These are phyloP conservation scores for Myiagra hebetior DNA, from an alignment of 2,113 vertebrate genomes.

Conservation along the genomic window DNA sequence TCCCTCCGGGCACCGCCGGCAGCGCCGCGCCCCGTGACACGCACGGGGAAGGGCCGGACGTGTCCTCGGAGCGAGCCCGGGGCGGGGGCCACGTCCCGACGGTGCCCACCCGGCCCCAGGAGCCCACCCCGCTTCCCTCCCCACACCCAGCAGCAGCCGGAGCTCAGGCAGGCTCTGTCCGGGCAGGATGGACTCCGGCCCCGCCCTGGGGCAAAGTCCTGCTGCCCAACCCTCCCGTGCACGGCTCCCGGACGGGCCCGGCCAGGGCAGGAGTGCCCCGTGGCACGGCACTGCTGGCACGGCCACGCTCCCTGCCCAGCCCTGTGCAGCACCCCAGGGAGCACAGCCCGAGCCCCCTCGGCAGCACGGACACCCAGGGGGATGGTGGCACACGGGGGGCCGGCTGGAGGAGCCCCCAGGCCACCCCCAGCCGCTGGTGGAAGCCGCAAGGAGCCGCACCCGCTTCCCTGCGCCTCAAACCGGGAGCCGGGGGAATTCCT, in stretches of 20 bases:
- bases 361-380: background rate
- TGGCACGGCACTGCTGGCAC: fast-evolving
- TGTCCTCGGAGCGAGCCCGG: background rate
- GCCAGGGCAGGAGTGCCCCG: background rate
- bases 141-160: background rate
- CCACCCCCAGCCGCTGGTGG: background rate
- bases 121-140: background rate
- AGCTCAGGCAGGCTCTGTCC: background rate
- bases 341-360: background rate
- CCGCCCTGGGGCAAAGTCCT: background rate
- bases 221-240: background rate
- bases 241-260: fast-evolving
- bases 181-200: background rate
- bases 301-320: background rate
- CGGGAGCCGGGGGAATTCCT: fast-evolving
- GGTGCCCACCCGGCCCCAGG: background rate
- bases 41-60: background rate
- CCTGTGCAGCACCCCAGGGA: fast-evolving
- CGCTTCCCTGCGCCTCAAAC: background rate
- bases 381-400: fast-evolving
- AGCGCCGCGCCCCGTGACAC: background rate
- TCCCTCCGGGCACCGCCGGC: background rate
- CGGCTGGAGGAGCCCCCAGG: fast-evolving
- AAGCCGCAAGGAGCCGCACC: background rate
- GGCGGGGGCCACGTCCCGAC: fast-evolving